These are phyloP conservation scores for Thysanoteuthis rhombus DNA, from an alignment of 2,888 invertebrate species.

Conservation along the genomic window DNA sequence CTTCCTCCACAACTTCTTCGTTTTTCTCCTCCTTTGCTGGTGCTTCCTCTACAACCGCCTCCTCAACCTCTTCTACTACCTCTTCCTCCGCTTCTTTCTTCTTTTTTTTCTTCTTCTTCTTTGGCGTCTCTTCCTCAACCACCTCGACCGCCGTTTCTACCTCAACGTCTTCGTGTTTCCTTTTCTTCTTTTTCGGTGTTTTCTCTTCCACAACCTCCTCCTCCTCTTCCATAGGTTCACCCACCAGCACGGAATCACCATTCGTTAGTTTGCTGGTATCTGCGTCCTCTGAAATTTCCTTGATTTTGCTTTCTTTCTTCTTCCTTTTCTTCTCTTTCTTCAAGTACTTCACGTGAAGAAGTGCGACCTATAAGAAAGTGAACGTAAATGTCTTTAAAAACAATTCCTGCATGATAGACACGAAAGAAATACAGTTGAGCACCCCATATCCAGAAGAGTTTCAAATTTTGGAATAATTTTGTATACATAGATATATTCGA, in stretches of 20 bases:
- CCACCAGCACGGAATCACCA: constrained; percentile 18
- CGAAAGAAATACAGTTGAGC: not conserved
- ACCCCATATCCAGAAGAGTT: no score
- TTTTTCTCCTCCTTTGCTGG: constrained; percentile 37
- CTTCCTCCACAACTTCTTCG: constrained; percentile 36
- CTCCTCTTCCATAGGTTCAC: not conserved
- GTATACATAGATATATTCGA: no score
- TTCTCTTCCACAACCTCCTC: not conserved
- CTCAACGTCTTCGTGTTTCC: constrained; percentile 34
- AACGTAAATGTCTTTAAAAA: not conserved
- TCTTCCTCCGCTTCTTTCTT: constrained; percentile 34
- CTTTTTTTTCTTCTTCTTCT: constrained; percentile 31
- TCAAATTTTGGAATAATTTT: no score
- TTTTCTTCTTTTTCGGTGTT: not conserved
- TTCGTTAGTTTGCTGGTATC: not conserved
- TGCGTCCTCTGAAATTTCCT: constrained; percentile 29
- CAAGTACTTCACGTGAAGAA: constrained; percentile 46
- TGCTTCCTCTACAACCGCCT: constrained; percentile 41
- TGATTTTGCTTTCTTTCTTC: constrained; percentile 49
- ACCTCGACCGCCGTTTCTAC: constrained; percentile 40
- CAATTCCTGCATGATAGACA: not conserved
- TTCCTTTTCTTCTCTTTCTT: constrained; percentile 62
- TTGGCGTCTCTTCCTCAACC: constrained; percentile 41
- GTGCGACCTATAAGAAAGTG: constrained; percentile 49
- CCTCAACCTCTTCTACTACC: constrained; percentile 32